These are phyloP conservation scores for Eutrigla gurnardus DNA, from an alignment of 2,797 vertebrate species.

Conservation along the genomic window DNA sequence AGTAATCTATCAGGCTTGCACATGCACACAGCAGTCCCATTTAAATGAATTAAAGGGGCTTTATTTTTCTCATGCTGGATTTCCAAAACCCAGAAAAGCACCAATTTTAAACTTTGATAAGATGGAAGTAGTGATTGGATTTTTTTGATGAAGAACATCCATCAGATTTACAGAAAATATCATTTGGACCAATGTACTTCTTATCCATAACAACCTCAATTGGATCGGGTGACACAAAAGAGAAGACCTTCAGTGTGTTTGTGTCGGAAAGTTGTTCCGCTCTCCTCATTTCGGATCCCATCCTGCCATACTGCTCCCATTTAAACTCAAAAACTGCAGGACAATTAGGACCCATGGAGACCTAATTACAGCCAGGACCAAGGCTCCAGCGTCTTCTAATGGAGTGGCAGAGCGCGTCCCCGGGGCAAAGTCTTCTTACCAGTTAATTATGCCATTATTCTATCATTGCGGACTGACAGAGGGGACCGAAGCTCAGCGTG, in stretches of 20 bases:
- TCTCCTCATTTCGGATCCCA: conserved; percentile 44
- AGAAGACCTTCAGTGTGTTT: conserved; percentile 21
- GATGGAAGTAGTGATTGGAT: not conserved
- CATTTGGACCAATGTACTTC: conserved; percentile 20
- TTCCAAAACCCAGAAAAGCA: not conserved
- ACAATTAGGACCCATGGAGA: conserved; percentile 83
- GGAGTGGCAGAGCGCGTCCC: conserved; percentile 67
- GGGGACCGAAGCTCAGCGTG: conserved; percentile 51
- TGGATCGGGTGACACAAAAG: conserved; percentile 22
- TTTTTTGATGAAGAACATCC: not conserved
- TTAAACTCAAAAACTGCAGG: conserved; percentile 68
- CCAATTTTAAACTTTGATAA: too few species aligned
- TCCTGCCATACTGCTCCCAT: conserved; percentile 58
- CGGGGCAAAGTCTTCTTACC: conserved; percentile 73
- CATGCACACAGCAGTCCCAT: not conserved
- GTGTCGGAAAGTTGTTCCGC: not conserved
- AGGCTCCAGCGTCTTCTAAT: conserved; percentile 72
- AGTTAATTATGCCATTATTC: conserved; percentile 85
- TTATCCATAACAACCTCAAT: conserved; percentile 38
- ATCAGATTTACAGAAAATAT: conserved; percentile 1
- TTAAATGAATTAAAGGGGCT: not conserved
- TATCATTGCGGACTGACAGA: conserved; percentile 78
- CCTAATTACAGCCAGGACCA: conserved; percentile 80
- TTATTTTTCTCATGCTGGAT: not conserved
- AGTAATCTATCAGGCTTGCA: not conserved